A percentile compares a stretch with the other conserved stretches of the same genome.
These are phyloP conservation scores for Drosophila simulans DNA, from an alignment of 1,140 invertebrate genomes.

Conservation along the genomic window DNA sequence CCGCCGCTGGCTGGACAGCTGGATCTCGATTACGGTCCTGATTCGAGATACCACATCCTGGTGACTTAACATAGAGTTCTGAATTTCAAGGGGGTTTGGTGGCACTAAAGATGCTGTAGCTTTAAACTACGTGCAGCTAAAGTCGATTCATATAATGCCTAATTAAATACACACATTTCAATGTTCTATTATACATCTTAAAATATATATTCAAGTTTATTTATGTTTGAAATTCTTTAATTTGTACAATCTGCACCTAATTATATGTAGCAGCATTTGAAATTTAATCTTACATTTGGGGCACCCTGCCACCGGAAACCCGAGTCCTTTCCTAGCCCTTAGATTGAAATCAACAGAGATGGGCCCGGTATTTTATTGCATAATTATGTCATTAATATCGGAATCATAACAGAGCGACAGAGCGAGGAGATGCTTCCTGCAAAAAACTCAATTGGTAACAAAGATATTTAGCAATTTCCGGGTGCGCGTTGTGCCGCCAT, in stretches of 20 bases:
- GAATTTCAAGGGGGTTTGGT: background rate
- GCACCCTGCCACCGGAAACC: background rate
- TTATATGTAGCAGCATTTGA: conserved; percentile 1
- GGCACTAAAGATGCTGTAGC: too few species aligned
- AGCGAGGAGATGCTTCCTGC: conserved; percentile 12
- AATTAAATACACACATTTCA: too few species aligned
- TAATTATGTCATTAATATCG: conserved; percentile 76
- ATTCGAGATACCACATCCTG: conserved; percentile 23
- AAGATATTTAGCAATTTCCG: conserved; percentile 79
- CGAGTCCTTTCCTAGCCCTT: conserved; percentile 3
- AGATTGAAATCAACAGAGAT: conserved; percentile 48
- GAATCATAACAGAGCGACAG: conserved; percentile 55
- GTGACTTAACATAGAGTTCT: background rate
- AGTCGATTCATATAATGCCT: too few species aligned
- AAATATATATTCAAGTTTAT: background rate
- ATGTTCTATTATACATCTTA: too few species aligned
- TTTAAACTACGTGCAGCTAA: background rate
- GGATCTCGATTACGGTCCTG: conserved; percentile 24
- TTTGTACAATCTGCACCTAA: background rate
- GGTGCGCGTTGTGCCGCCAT: conserved; percentile 41
- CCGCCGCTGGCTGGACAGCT: conserved; percentile 16
- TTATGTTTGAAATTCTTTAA: background rate
- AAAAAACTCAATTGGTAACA: conserved; percentile 64
- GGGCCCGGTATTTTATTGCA: conserved; percentile 55
- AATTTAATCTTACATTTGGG: conserved; percentile 14